phyloP scores from a whole-genome alignment of 2,113 vertebrate genomes.

The Amblyornis subalaris region DNA sequence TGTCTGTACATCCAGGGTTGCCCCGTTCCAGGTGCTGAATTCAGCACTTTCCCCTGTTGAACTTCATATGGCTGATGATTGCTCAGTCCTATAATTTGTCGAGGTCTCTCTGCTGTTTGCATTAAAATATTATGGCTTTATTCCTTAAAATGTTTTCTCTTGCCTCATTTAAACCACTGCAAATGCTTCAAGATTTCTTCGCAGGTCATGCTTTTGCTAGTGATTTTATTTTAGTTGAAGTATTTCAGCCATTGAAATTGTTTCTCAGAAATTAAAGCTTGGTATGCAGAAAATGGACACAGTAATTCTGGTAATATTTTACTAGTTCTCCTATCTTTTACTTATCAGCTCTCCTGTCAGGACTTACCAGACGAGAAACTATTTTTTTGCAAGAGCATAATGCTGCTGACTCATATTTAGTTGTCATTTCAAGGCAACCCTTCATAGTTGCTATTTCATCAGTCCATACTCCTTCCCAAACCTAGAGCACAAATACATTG shows the following conservation, averaged over 20 bases:
- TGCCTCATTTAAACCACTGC: neutral
- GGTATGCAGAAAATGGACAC: neutral
- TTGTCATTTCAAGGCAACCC: neutral
- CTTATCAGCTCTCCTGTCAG: neutral
- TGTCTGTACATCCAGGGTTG: neutral
- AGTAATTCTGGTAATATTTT: neutral
- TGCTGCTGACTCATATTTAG: neutral
- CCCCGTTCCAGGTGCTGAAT: neutral
- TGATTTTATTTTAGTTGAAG: neutral
- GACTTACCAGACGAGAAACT: neutral
- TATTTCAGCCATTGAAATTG: neutral
- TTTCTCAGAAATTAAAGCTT: neutral
- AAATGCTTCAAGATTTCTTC: neutral
- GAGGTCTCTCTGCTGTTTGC: neutral
- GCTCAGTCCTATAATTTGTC: neutral
- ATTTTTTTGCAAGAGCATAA: neutral
- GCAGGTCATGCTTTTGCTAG: neutral
- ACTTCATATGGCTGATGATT: neutral
- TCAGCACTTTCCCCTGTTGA: rapidly evolving
- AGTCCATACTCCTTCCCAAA: neutral
- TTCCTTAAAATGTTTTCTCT: neutral
- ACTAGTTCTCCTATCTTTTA: neutral
- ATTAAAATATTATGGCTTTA: neutral
- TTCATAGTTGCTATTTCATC: neutral
- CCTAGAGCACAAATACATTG: neutral